These are phyloP conservation scores for Agapornis roseicollis DNA, from an alignment of 2,113 vertebrate genomes.

Conservation along the genomic window DNA sequence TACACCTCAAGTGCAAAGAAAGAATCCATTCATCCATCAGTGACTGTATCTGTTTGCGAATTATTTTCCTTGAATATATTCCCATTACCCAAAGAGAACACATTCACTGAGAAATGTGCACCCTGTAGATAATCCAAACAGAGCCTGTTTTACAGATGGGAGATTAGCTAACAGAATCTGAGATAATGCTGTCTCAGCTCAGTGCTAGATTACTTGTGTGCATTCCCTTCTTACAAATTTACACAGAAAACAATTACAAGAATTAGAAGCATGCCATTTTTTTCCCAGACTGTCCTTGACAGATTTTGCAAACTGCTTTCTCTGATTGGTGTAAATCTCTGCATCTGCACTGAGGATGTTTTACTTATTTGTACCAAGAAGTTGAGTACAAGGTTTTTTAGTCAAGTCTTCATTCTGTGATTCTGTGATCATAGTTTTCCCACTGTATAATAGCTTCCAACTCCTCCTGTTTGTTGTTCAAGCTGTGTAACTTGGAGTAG, in stretches of 20 bases:
- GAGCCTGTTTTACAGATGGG: conserved; percentile 68
- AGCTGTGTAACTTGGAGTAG: neutral
- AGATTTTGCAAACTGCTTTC: neutral
- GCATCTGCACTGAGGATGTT: neutral
- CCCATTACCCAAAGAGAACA: conserved; percentile 59
- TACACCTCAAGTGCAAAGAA: conserved; percentile 46
- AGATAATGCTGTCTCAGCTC: conserved; percentile 28
- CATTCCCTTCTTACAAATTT: conserved; percentile 5
- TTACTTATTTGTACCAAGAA: neutral
- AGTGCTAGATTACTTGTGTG: neutral
- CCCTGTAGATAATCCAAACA: conserved; percentile 64
- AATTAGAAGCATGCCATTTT: neutral
- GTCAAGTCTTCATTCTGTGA: neutral
- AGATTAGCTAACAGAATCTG: conserved; percentile 67
- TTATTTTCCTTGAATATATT: conserved; percentile 70
- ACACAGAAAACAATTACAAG: neutral
- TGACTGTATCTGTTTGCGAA: conserved; percentile 65
- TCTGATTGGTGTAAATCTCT: neutral
- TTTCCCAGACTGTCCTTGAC: neutral
- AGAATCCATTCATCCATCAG: conserved; percentile 48
- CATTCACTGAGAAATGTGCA: conserved; percentile 51
- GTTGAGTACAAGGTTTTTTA: neutral
- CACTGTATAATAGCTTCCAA: neutral
- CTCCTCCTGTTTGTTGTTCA: neutral
- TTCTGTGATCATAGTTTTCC: neutral